Percentiles rank a stretch among this genome's conserved stretches.
Evolutionary conservation across 2,113 vertebrate genomes (phyloP).

Genomic region (Cygnus atratus): DNA sequence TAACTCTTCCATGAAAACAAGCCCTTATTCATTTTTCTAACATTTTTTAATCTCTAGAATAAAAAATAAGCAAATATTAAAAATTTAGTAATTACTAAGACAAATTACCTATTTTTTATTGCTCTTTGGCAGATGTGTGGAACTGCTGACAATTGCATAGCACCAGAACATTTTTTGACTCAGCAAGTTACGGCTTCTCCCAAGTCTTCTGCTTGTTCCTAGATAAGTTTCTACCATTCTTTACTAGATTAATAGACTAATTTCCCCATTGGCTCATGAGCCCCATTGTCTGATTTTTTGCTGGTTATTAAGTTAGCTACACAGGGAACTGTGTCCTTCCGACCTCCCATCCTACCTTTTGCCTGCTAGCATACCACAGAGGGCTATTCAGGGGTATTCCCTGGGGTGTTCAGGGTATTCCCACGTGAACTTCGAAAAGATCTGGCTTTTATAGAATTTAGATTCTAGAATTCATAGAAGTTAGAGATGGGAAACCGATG

Average conservation of each 20-base stretch:
- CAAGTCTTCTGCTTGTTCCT: not conserved
- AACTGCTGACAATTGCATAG: not conserved
- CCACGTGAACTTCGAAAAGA: not conserved
- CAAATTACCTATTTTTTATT: too few relatives aligned
- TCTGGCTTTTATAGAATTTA: not conserved
- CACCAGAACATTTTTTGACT: not conserved
- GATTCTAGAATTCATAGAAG: not conserved
- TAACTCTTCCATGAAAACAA: not conserved
- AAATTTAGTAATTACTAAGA: not conserved
- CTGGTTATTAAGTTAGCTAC: conserved; percentile 1
- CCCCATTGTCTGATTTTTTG: not conserved
- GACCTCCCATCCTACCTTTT: not conserved
- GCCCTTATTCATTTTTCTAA: not conserved
- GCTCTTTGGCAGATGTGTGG: not conserved
- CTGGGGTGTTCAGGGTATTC: not conserved
- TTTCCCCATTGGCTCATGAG: not conserved
- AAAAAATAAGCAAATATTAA: not conserved
- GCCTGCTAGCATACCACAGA: not conserved
- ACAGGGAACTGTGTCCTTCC: not conserved
- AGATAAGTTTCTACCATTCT: not conserved
- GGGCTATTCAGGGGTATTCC: not conserved
- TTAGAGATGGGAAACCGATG: not conserved
- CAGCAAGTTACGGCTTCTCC: not conserved
- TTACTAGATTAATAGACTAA: not conserved
- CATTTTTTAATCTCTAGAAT: not conserved